A percentile compares a stretch with the other conserved stretches of the same genome.
These are phyloP conservation scores for Budorcas taxicolor DNA, from an alignment of 2,113 vertebrate genomes.

Conservation along the genomic window DNA sequence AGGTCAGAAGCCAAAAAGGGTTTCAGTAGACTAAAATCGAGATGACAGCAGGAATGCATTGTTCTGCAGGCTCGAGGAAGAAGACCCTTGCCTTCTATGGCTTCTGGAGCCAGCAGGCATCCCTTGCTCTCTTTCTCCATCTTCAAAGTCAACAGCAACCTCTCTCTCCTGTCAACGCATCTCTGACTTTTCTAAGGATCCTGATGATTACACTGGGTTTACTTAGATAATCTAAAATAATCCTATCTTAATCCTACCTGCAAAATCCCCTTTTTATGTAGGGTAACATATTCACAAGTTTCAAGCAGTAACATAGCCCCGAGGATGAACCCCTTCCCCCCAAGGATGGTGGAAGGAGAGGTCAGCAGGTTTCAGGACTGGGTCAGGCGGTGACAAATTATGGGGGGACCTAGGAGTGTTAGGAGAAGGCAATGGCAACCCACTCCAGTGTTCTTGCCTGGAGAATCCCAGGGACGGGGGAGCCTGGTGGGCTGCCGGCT, in stretches of 20 bases:
- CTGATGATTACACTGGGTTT: background rate
- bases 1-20: background rate
- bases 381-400: background rate
- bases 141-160: background rate
- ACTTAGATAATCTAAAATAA: background rate
- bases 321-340: background rate
- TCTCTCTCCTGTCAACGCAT: background rate
- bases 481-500: too few relatives aligned
- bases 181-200: background rate
- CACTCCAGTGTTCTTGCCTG: too few relatives aligned
- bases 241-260: background rate
- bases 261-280: background rate
- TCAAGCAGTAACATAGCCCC: background rate
- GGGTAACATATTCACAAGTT: background rate
- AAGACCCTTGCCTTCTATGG: background rate
- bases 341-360: background rate
- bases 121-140: background rate
- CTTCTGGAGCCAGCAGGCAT: background rate
- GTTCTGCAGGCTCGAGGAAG: background rate
- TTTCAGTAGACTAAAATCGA: background rate
- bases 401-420: too few relatives aligned
- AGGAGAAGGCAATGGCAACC: too few relatives aligned
- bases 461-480: too few relatives aligned
- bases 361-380: background rate
- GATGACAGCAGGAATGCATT: background rate